Evolutionary conservation across 2,888 invertebrate genomes (phyloP), one percentile per base, ranked within the genome.

Genomic region (Tupiocoris notatus): DNA sequence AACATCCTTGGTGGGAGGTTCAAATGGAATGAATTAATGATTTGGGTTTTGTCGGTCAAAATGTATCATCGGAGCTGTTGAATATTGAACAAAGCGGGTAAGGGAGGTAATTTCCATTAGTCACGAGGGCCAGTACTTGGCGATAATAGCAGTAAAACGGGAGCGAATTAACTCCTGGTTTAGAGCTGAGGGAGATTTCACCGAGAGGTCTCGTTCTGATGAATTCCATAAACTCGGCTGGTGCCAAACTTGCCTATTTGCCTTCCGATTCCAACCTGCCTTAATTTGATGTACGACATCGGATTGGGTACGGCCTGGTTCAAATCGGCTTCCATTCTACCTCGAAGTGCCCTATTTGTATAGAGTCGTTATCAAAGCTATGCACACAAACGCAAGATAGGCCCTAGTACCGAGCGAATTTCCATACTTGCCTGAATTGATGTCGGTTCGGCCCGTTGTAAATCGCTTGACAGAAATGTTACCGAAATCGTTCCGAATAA

Each of bases 61-160:
- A 62, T 23, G 62, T 21, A 62, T 62, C 62, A 62, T 62, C 21
- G 7, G n/a, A n/a, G n/a, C 62, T 62, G 16, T 21, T 62, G 62
- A 62, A 62, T 21, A 62, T 62, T 21, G 62, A 62, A 23, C 21
- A 16, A 21, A 17, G 23, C 62, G 16, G 62, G 16, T n/a, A 62
- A 23, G 22, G 62, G 20, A 21, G 62, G 62, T 62, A 21, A 62
- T 62, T 62, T 62, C 62, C 62, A 62, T 21, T 23, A 62, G 62
- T 62, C 23, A 16, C 12, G 23, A n/a, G 20, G 62, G 9, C n/a
- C n/a, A n/a, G n/a, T n/a, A 23, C 6, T 62, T n/a, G 21, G 62
- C 23, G 62, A 62, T 62, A 62, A 62, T 62, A 62, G 23, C 62
- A 23, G 16, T 23, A 17, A 21, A 62, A 23, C 21, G 62, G 23